These are phyloP conservation scores for Acleris sparsana DNA, from an alignment of 2,888 invertebrate species.

Conservation along the genomic window DNA sequence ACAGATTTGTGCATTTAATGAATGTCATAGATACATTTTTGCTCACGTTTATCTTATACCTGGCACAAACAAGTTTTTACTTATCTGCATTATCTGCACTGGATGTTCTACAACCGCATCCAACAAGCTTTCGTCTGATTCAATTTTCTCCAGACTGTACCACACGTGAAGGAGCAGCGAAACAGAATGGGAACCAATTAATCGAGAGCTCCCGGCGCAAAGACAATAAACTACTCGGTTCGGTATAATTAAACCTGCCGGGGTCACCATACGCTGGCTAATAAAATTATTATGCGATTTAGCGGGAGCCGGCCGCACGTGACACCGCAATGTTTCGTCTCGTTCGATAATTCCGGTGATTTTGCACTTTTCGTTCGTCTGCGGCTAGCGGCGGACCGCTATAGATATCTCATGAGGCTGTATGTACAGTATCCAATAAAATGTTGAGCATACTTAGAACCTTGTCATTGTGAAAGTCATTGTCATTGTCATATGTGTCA, in stretches of 20 bases:
- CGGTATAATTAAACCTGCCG: constrained; percentile 32
- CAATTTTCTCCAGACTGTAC: constrained; percentile 30
- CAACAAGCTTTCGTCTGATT: background rate
- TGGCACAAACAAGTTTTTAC: too few species aligned
- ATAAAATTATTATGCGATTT: constrained; percentile 37
- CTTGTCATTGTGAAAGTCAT: too few species aligned
- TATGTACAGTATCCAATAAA: too few species aligned
- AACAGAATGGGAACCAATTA: constrained; percentile 34
- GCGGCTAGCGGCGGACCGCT: background rate
- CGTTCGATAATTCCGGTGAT: constrained; percentile 26
- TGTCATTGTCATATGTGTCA: too few species aligned
- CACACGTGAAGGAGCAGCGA: constrained; percentile 36
- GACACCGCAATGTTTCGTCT: constrained; percentile 26
- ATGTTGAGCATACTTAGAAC: too few species aligned
- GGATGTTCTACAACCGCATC: background rate
- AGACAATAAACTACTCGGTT: constrained; percentile 27
- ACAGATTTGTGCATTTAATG: too few species aligned
- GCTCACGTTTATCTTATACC: too few species aligned
- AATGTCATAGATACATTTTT: too few species aligned
- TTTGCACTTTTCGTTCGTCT: constrained; percentile 11
- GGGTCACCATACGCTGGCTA: constrained; percentile 31
- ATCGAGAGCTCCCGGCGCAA: constrained; percentile 29
- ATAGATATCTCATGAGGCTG: background rate
- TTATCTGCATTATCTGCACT: too few species aligned
- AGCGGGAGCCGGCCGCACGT: constrained; percentile 29